These are phyloP conservation scores for Malacoraja senta DNA, from an alignment of 2,797 vertebrate genomes.

Conservation along the genomic window DNA sequence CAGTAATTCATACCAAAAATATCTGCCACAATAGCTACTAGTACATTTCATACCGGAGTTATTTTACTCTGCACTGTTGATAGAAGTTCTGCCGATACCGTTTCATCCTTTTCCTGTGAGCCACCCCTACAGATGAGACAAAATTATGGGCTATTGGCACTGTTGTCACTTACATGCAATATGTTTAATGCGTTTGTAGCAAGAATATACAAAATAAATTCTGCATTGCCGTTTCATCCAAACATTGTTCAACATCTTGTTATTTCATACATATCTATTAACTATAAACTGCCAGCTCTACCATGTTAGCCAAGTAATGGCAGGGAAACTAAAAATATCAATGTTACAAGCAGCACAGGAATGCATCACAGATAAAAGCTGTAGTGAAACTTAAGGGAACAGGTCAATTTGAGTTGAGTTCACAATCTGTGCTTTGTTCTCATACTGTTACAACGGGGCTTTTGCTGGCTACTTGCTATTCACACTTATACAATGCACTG, in stretches of 20 bases:
- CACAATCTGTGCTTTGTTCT: constrained; percentile 4
- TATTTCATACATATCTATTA: background rate
- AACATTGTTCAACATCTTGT: background rate
- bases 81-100: constrained; percentile 84
- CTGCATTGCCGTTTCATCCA: background rate
- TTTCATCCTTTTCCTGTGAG: constrained; percentile 89
- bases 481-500: background rate
- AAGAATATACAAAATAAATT: background rate
- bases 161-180: background rate
- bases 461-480: background rate
- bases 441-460: background rate
- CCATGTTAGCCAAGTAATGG: background rate
- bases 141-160: background rate
- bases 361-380: background rate
- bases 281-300: background rate
- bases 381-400: background rate
- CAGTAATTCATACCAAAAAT: background rate
- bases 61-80: constrained; percentile 97
- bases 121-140: constrained; percentile 62
- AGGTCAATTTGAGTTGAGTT: background rate
- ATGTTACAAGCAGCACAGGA: background rate
- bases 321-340: background rate
- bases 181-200: background rate
- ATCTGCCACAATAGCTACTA: background rate
- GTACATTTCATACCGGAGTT: constrained; percentile 77